Percentiles rank a stretch among this genome's conserved stretches.
These are phyloP conservation scores for Eilema caniola DNA, from an alignment of 2,888 invertebrate species.

Conservation along the genomic window DNA sequence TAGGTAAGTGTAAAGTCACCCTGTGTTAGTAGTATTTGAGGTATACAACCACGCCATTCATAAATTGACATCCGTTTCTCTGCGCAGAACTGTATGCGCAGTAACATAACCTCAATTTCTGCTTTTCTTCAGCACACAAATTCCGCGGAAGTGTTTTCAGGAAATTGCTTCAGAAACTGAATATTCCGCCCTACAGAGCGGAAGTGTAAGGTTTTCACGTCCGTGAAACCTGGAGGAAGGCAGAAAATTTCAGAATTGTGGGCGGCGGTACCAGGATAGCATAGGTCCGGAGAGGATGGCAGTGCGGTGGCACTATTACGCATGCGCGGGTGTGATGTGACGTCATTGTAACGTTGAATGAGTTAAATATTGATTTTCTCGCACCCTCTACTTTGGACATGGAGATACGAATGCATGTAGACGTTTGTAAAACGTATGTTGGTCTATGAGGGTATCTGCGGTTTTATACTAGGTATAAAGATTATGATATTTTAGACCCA, in stretches of 20 bases:
- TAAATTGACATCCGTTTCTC: conserved; percentile 36
- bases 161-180: conserved; percentile 28
- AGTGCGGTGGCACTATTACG: background rate
- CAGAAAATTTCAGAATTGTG: conserved; percentile 84
- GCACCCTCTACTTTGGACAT: background rate
- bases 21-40: too few relatives aligned
- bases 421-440: too few relatives aligned
- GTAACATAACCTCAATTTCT: conserved; percentile 34
- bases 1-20: too few relatives aligned
- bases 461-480: too few relatives aligned
- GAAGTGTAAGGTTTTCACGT: conserved; percentile 68
- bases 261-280: conserved; percentile 79
- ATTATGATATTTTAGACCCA: too few relatives aligned
- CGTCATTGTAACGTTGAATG: background rate
- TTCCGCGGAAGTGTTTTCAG: conserved; percentile 21
- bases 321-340: conserved; percentile 9
- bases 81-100: conserved; percentile 72
- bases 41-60: background rate
- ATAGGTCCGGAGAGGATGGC: conserved; percentile 52
- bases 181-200: conserved; percentile 73
- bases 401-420: background rate
- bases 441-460: too few relatives aligned
- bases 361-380: conserved; percentile 11
- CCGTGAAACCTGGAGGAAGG: conserved; percentile 79
- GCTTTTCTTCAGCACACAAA: background rate